Evolutionary conservation across 2,888 invertebrate genomes (phyloP).

Genomic region (Microctonus brassicae): DNA sequence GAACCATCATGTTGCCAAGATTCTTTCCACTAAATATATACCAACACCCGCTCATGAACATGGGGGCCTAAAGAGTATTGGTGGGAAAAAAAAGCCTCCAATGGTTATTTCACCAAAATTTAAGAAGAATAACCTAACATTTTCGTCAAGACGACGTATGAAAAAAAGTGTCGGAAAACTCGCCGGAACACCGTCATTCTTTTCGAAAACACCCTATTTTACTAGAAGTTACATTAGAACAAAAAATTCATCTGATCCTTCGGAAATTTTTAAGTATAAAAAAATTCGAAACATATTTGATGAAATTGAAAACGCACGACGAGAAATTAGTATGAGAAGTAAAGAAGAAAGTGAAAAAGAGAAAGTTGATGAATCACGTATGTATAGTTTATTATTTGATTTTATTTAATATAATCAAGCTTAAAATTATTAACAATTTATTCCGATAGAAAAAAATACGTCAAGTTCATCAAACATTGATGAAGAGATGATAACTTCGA

Average conservation of each 20-base stretch:
- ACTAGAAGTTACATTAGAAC: not conserved
- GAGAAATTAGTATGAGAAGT: not conserved
- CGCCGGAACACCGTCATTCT: constrained; percentile 41
- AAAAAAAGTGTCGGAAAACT: constrained; percentile 39
- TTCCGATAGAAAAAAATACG: constrained; percentile 1
- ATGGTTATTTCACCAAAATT: too few relatives aligned
- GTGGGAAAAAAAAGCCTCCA: too few relatives aligned
- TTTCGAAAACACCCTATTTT: constrained; percentile 21
- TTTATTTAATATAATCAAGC: not conserved
- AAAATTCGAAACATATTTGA: constrained; percentile 27
- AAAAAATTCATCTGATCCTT: constrained; percentile 3
- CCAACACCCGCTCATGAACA: constrained; percentile 47
- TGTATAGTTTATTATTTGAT: not conserved
- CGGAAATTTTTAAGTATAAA: constrained; percentile 3
- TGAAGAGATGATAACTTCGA: constrained; percentile 32
- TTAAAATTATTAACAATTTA: not conserved
- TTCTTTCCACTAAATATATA: constrained; percentile 42
- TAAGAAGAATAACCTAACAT: too few relatives aligned
- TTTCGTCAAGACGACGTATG: constrained; percentile 22
- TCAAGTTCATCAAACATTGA: not conserved
- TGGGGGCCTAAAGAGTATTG: too few relatives aligned
- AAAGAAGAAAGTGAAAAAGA: not conserved
- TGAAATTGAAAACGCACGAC: constrained; percentile 1
- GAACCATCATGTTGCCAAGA: constrained; percentile 44
- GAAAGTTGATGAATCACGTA: constrained; percentile 5